Base-by-base conservation (phyloP, 92 coral and sea anemone genomes). In the Epizoanthus scotinus region DNA sequence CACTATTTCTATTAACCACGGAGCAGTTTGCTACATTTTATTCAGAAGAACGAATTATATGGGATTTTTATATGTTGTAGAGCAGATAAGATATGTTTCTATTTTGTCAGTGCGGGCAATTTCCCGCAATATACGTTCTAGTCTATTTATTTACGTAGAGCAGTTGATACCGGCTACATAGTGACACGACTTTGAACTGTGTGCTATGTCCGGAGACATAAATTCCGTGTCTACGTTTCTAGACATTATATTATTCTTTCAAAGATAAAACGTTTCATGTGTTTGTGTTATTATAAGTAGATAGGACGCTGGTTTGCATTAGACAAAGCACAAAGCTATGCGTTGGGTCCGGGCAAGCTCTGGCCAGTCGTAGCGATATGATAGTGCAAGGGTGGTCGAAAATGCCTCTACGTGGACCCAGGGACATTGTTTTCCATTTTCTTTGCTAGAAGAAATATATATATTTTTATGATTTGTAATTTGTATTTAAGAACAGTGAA, bases 401-500 rank as follows among this genome's bases (percentile, higher is more conserved):
- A 64, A 29, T 0, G 29, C 20, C 26, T 73, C 59, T 19, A 27
- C 12, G 56, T n/a, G 55, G 13, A 63, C 55, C 0, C 27, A 55
- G 7, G 17, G 62, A 25, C 55, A 73, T 17, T 7, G 15, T 73
- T 47, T 29, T 56, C 63, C 55, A 73, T 50, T 54, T 71, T 54
- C 36, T 73, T 24, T 54, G 52, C 57, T 57, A 22, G 17, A 53
- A 54, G 19, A 68, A 47, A 47, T 47, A 47, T 47, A 34, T 68
- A 68, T 68, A 40, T 34, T 68, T 54, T 54, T 55, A 12, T 34
- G 15, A 25, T 71, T 71, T 73, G 50, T 28, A 26, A 71, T 29
- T 73, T 25, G 78, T 73, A 73, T 73, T 73, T 73, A 72, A 73
- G 40, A 38, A 54, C 58, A 34, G 78, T 73, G 58, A 54, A 62